A percentile compares a stretch with the other conserved stretches of the same genome.
Conservation (phyloP, 2,113 vertebrate species). For the Todiramphus chloris region DNA sequence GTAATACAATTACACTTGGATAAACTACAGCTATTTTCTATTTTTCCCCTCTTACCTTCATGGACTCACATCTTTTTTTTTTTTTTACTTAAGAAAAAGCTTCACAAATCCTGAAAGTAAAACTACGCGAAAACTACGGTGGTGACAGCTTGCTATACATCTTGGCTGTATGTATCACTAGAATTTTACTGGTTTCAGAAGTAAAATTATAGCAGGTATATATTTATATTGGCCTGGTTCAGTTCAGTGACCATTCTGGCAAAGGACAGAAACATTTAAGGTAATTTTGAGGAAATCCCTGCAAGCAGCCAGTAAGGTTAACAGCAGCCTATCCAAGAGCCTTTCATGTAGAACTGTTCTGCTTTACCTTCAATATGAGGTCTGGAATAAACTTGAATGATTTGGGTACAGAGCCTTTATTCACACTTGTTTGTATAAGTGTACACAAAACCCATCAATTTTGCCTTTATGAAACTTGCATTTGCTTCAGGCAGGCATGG, state of each 20-base stretch:
- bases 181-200: constrained; percentile 1
- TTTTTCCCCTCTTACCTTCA: not conserved
- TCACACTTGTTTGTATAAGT: constrained; percentile 21
- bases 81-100: too few relatives aligned
- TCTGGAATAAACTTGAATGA: constrained; percentile 65
- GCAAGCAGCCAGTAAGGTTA: not conserved
- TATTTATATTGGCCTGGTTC: constrained; percentile 13
- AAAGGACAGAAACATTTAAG: not conserved
- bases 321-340: not conserved
- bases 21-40: not conserved
- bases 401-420: constrained; percentile 39
- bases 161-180: not conserved
- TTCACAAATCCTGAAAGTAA: constrained; percentile 56
- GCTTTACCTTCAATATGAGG: constrained; percentile 42
- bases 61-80: not conserved
- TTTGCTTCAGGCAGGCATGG: not conserved
- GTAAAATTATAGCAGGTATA: not conserved
- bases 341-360: constrained; percentile 21
- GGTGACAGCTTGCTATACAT: not conserved
- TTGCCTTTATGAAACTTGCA: not conserved
- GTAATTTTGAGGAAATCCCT: not conserved
- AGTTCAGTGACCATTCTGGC: not conserved
- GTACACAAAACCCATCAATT: not conserved
- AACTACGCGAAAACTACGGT: not conserved
- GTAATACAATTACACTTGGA: not conserved